Conservation (phyloP, 2,113 vertebrate genomes). For the Leptobrachium leishanense region DNA sequence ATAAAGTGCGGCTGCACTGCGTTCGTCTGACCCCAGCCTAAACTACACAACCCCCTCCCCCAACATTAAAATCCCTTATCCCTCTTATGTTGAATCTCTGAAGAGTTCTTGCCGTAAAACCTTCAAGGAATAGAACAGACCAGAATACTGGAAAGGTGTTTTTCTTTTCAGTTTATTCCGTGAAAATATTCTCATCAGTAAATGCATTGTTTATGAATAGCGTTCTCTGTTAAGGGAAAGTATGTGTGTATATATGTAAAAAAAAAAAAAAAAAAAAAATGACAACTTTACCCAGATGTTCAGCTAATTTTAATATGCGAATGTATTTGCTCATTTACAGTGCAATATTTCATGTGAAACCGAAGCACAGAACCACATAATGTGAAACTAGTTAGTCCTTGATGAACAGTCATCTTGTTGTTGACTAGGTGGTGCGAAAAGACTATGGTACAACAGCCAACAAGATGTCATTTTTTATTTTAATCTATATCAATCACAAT, state of each 20-base stretch:
- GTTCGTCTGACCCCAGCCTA: no score
- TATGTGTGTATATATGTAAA: conserved; percentile 78
- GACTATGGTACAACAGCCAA: conserved; percentile 61
- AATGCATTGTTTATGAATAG: no score
- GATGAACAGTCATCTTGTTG: conserved; percentile 62
- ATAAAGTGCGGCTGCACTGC: no score
- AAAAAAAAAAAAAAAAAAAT: conserved; percentile 70
- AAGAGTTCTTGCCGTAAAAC: no score
- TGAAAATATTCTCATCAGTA: conserved; percentile 92
- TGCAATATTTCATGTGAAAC: conserved; percentile 51
- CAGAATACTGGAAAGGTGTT: conserved; percentile 61
- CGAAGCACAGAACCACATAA: conserved; percentile 60
- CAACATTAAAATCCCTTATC: no score
- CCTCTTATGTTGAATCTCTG: no score
- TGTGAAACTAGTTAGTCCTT: conserved; percentile 63
- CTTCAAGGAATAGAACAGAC: not conserved
- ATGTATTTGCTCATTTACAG: conserved; percentile 53
- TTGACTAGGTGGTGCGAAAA: conserved; percentile 60
- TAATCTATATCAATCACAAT: conserved; percentile 55
- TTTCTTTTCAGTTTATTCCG: conserved; percentile 74
- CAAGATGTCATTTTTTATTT: conserved; percentile 64
- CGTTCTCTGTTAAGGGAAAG: conserved; percentile 81
- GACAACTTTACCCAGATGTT: no score
- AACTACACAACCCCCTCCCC: no score
- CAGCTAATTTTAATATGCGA: conserved; percentile 50